Evolutionary conservation across 2,113 vertebrate genomes (phyloP), one percentile per base, ranked within the genome.

Genomic region (Rhynchomys soricoides): DNA sequence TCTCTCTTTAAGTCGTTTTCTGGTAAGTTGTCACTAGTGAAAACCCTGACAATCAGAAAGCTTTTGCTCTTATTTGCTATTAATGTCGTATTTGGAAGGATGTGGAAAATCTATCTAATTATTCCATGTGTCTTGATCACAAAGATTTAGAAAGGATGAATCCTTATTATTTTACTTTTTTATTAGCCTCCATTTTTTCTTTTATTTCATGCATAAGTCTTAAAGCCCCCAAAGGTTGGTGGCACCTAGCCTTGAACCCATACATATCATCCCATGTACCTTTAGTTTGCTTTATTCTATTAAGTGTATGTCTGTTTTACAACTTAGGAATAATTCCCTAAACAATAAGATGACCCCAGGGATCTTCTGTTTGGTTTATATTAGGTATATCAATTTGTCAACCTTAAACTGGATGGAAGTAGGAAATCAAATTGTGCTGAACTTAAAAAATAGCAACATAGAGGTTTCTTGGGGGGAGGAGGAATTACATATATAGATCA

Each of bases 351-450:
- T 66, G 83, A 50, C 16, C 1, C 24, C 70, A 48, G 59, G 64
- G 26, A 45, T 88, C n/a, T 40, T 68, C n/a, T 89, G 15, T 82
- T 87, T 96, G 70, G 48, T 66, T 86, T 88, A 71, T 71, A 83
- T 70, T 75, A 66, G 93, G 70, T 85, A 79, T 7, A 26, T 87
- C 50, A 64, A 45, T 89, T 86, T 19, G 50, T 89, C 91, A 93
- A 52, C 59, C 64, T 90, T 89, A 73, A 64, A 74, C 29, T 82
- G 21, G 37, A 37, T 19, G 62, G 83, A 82, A 13, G 29, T 75
- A 6, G 48, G 48, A 17, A 16, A 48, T 93, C 75, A 90, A 86
- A 86, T 94, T 48, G 17, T 81, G 10, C 45, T 90, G n/a, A 45
- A 85, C 31, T 90, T 94, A 86, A 81, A 91, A 90, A 73, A 40